A percentile compares a stretch with the other conserved stretches of the same genome.
Evolutionary conservation across 2,113 vertebrate genomes (phyloP).

Genomic region (Lophochroa leadbeateri): DNA sequence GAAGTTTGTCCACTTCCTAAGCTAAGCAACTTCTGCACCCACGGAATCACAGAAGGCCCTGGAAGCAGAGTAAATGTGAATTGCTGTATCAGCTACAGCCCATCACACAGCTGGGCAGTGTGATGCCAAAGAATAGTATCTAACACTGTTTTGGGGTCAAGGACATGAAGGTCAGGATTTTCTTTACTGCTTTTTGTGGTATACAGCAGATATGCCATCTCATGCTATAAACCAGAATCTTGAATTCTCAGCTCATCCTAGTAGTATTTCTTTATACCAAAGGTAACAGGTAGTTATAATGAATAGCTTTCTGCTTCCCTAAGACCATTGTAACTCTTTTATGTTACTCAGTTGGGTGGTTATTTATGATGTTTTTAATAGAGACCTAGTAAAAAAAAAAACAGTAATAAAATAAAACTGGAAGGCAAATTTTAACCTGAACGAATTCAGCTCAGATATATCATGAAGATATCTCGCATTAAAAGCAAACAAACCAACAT

Average conservation of each 20-base stretch:
- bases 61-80: background rate
- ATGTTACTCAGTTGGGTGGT: background rate
- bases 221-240: background rate
- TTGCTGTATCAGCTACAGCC: background rate
- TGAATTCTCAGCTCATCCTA: background rate
- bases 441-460: background rate
- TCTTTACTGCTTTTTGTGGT: background rate
- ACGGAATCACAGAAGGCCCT: background rate
- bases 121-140: background rate
- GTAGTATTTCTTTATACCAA: background rate
- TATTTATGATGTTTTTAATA: background rate
- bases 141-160: background rate
- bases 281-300: background rate
- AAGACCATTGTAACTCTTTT: background rate
- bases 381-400: background rate
- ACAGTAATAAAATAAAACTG: background rate
- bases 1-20: background rate
- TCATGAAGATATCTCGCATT: background rate
- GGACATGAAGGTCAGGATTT: background rate
- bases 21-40: background rate
- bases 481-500: background rate
- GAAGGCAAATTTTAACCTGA: background rate
- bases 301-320: background rate
- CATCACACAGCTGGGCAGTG: background rate
- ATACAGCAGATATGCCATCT: background rate